These are phyloP conservation scores for Octomys mimax DNA, from an alignment of 2,797 vertebrate species.

Conservation along the genomic window DNA sequence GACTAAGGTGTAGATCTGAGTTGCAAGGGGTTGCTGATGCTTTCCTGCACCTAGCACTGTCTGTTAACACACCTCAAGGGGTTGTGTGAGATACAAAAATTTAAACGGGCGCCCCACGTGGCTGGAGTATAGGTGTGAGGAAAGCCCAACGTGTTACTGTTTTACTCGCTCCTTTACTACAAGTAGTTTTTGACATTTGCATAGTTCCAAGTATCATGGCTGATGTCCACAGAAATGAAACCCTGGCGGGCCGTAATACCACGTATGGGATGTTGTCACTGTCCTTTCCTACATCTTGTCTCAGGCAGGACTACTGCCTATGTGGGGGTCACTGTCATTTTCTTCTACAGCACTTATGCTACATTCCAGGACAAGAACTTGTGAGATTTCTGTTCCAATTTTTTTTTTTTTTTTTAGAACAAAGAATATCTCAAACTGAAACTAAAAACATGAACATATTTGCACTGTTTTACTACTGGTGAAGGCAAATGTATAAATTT, in stretches of 20 bases:
- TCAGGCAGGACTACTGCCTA: background rate
- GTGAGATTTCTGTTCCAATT: background rate
- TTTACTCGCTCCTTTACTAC: background rate
- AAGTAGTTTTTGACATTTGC: background rate
- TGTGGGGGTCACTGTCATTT: background rate
- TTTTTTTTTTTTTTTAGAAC: background rate
- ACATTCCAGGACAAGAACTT: background rate
- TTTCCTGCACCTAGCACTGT: background rate
- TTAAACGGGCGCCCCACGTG: background rate
- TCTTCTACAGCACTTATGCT: background rate
- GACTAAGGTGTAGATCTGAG: background rate
- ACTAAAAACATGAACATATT: background rate
- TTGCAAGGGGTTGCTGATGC: background rate
- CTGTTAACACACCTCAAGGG: background rate
- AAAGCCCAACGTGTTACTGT: background rate
- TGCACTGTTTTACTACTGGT: conserved; percentile 13
- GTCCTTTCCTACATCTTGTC: background rate
- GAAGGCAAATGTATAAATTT: conserved; percentile 25
- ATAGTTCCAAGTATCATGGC: background rate
- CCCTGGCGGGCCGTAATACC: background rate
- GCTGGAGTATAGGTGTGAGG: background rate
- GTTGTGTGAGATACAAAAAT: background rate
- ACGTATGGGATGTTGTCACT: background rate
- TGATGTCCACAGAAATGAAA: background rate
- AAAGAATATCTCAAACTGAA: conserved; percentile 23